These are phyloP conservation scores for Heliothis virescens DNA, from an alignment of 1,140 invertebrate species.

Conservation along the genomic window DNA sequence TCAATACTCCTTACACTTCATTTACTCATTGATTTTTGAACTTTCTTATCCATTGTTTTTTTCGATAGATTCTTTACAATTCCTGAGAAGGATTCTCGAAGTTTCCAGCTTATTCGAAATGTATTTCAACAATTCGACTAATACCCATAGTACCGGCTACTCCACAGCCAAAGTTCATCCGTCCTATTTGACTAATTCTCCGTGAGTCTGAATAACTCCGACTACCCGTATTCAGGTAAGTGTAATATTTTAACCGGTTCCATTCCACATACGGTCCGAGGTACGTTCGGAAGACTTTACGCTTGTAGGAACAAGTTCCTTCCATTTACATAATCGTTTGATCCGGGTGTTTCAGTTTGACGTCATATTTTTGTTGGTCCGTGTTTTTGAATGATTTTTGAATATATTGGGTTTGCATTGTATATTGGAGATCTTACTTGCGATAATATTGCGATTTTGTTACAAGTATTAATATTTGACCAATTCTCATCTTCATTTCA, in stretches of 20 bases:
- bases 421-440: neutral
- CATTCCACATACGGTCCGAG: conserved; percentile 19
- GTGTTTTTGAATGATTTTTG: neutral
- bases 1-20: too few relatives aligned
- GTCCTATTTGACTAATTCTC: conserved; percentile 54
- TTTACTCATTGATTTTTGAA: too few relatives aligned
- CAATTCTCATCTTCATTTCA: too few relatives aligned
- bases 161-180: conserved; percentile 45
- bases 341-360: conserved; percentile 5
- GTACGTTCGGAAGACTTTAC: conserved; percentile 25
- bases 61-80: too few relatives aligned
- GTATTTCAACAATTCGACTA: too few relatives aligned
- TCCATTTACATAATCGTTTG: conserved; percentile 47
- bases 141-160: conserved; percentile 12
- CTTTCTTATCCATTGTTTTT: too few relatives aligned
- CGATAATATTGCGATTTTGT: too few relatives aligned
- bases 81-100: too few relatives aligned
- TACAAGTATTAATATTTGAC: too few relatives aligned
- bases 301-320: conserved; percentile 16
- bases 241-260: conserved; percentile 47
- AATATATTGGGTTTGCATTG: neutral
- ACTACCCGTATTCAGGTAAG: conserved; percentile 22
- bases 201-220: conserved; percentile 38
- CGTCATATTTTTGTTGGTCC: conserved; percentile 21
- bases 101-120: too few relatives aligned